These are phyloP conservation scores for Opisthograptis luteolata DNA, from an alignment of 2,888 invertebrate species.

Conservation along the genomic window DNA sequence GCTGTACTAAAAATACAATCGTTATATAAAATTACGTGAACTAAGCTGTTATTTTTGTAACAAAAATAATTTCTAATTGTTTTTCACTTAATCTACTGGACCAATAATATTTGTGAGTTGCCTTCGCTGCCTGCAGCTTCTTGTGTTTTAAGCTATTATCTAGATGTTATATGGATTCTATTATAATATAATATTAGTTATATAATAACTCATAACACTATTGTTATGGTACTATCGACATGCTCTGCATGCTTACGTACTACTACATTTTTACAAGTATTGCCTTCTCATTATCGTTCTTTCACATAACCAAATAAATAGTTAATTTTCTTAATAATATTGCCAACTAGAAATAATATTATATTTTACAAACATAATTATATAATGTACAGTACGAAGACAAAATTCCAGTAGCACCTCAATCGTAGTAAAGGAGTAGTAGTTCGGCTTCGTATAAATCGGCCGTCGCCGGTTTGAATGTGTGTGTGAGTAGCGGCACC, in stretches of 20 bases:
- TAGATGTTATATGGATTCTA: too few relatives aligned
- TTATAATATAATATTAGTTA: conserved; percentile 1
- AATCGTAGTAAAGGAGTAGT: too few relatives aligned
- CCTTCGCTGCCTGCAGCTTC: conserved; percentile 37
- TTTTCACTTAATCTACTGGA: conserved; percentile 36
- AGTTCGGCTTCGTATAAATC: too few relatives aligned
- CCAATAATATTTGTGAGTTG: conserved; percentile 26
- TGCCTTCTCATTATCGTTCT: conserved; percentile 41
- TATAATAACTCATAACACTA: background rate
- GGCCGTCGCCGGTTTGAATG: too few relatives aligned
- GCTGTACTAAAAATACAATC: conserved; percentile 1
- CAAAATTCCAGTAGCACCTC: too few relatives aligned
- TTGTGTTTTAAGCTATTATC: conserved; percentile 12
- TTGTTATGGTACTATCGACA: conserved; percentile 33
- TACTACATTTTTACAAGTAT: conserved; percentile 32
- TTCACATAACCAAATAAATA: conserved; percentile 16
- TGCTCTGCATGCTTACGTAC: conserved; percentile 45
- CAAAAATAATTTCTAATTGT: conserved; percentile 11
- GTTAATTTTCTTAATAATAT: background rate
- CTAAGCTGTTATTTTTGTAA: conserved; percentile 27
- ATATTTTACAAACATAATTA: background rate
- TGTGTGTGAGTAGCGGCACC: too few relatives aligned
- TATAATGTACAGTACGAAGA: background rate
- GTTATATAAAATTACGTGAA: conserved; percentile 1
- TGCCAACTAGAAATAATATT: background rate